Evolutionary conservation across 2,888 invertebrate species (phyloP).

Genomic region (Drosophila subsilvestris): DNA sequence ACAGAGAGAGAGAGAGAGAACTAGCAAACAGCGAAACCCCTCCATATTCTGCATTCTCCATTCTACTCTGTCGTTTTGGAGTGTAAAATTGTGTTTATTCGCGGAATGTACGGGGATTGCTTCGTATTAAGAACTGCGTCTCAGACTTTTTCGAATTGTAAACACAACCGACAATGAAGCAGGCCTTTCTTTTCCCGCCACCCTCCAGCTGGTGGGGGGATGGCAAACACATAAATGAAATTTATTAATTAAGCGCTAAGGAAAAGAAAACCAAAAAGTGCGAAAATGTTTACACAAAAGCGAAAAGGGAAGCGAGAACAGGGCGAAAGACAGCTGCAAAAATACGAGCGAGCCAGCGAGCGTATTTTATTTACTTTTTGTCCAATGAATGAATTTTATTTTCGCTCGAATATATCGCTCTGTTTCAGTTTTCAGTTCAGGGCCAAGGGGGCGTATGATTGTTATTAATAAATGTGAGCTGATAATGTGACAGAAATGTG

Average conservation of each 20-base stretch:
- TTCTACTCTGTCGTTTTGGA: slow-evolving; percentile 6
- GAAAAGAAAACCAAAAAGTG: slow-evolving; percentile 45
- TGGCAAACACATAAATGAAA: slow-evolving; percentile 31
- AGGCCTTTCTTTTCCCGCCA: not conserved
- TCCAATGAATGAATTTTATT: slow-evolving; percentile 45
- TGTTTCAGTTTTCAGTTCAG: slow-evolving; percentile 46
- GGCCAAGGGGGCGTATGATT: slow-evolving; percentile 56
- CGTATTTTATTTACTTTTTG: slow-evolving; percentile 48
- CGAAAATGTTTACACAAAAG: slow-evolving; percentile 57
- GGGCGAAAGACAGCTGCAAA: slow-evolving; percentile 61
- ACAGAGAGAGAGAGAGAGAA: not conserved
- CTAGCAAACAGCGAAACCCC: not conserved
- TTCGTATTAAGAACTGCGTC: slow-evolving; percentile 58
- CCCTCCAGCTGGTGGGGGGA: not conserved
- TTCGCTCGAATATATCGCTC: slow-evolving; percentile 9
- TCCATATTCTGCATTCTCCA: not conserved
- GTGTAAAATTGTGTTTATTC: slow-evolving; percentile 51
- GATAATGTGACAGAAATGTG: slow-evolving; percentile 48
- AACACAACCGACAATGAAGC: slow-evolving; percentile 56
- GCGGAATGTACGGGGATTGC: slow-evolving; percentile 6
- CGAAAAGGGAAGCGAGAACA: slow-evolving; percentile 2
- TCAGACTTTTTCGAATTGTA: slow-evolving; percentile 45
- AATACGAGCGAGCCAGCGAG: slow-evolving; percentile 39
- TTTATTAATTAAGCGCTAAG: slow-evolving; percentile 65
- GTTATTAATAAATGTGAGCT: slow-evolving; percentile 14